Percentiles rank a stretch among this genome's conserved stretches.
phyloP scores from a whole-genome alignment of 2,797 vertebrate species.

The Galaxias olidus region DNA sequence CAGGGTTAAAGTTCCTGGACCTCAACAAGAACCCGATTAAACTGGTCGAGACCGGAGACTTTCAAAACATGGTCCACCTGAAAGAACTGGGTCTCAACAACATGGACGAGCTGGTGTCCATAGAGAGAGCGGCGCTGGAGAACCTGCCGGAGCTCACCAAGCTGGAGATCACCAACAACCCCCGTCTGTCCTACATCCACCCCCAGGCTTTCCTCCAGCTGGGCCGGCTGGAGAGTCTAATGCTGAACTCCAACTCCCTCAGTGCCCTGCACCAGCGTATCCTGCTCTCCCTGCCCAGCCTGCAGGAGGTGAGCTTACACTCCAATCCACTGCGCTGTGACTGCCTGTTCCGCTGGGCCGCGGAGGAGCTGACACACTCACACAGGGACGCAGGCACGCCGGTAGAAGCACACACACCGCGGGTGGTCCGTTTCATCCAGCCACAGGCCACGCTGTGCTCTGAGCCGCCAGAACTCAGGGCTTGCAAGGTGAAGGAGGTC shows the following conservation, averaged over 20 bases:
- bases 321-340: conserved; percentile 96
- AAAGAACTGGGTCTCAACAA: conserved; percentile 97
- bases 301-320: conserved; percentile 96
- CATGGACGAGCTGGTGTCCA: conserved; percentile 95
- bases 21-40: conserved; percentile 95
- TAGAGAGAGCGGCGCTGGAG: conserved; percentile 90
- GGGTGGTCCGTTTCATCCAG: conserved; percentile 88
- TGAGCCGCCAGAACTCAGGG: conserved; percentile 89
- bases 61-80: conserved; percentile 90
- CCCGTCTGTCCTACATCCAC: conserved; percentile 92
- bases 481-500: conserved; percentile 84
- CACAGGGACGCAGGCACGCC: conserved; percentile 17
- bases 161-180: conserved; percentile 96
- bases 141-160: conserved; percentile 97
- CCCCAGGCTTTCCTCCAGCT: conserved; percentile 89
- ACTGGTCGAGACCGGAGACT: conserved; percentile 88
- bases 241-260: conserved; percentile 97
- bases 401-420: not conserved
- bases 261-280: conserved; percentile 90
- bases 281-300: conserved; percentile 86
- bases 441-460: conserved; percentile 92
- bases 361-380: conserved; percentile 64
- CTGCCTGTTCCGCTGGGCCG: conserved; percentile 95
- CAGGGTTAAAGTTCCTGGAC: conserved; percentile 93
- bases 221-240: conserved; percentile 90